Conservation (phyloP, 2,888 invertebrate genomes). For the Celastrina argiolus region DNA sequence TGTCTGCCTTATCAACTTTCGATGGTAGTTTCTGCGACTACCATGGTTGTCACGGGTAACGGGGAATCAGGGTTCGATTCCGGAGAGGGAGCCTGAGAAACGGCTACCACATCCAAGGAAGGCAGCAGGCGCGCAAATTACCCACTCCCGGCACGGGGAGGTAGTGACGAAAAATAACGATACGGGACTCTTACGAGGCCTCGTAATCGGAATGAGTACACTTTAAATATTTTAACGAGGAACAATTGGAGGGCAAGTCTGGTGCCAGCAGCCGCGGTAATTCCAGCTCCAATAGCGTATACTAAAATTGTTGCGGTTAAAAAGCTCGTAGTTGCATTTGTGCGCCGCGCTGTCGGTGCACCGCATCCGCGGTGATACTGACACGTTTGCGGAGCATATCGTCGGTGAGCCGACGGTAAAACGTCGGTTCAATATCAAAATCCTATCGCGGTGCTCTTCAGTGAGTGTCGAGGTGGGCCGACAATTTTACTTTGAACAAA, state of each 20-base stretch:
- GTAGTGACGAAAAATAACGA: conserved; percentile 84
- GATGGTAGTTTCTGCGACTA: conserved; percentile 82
- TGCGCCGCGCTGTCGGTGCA: conserved; percentile 68
- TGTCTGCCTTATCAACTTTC: conserved; percentile 83
- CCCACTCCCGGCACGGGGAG: conserved; percentile 46
- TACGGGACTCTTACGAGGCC: too few species aligned
- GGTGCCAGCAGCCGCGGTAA: conserved; percentile 85
- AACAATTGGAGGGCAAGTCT: conserved; percentile 82
- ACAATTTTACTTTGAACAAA: conserved; percentile 81
- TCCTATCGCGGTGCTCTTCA: conserved; percentile 44
- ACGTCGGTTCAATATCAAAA: conserved; percentile 44
- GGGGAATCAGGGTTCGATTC: conserved; percentile 86
- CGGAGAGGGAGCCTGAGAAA: conserved; percentile 85
- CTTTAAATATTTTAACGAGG: conserved; percentile 79
- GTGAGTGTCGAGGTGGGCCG: conserved; percentile 49
- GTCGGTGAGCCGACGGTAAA: conserved; percentile 47
- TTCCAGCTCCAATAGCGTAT: conserved; percentile 83
- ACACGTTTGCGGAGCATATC: conserved; percentile 47
- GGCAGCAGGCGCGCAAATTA: conserved; percentile 76
- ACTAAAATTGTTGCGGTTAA: conserved; percentile 84
- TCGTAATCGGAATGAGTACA: conserved; percentile 77
- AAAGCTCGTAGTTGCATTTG: conserved; percentile 79
- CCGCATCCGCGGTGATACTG: conserved; percentile 64
- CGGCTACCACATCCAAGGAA: too few species aligned
- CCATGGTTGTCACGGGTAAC: conserved; percentile 84